Evolutionary conservation across 1,140 invertebrate genomes (phyloP), one percentile per base, ranked within the genome.

Genomic region (Nebria ingens): DNA sequence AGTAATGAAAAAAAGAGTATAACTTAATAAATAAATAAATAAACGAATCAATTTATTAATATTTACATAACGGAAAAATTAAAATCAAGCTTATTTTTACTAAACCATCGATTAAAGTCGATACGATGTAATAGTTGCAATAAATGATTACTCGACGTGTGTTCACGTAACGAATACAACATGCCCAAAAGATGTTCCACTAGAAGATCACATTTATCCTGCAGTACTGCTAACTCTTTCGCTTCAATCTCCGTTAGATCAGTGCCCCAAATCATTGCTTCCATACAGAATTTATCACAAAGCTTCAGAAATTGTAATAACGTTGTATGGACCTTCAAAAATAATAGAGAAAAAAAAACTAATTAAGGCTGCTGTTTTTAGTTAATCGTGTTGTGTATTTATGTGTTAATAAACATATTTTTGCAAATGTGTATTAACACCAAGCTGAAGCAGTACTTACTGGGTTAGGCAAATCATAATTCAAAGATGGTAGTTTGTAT

Each of bases 101-200:
- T 86, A 56, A 86, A 85, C 84, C 85, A 89, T 55, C 80, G 74
- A 66, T 87, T 89, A 58, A 83, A 89, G 69, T 89, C 85, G 19
- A 88, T 72, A 56, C 85, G 73, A 66, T 87, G 74, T 3, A 89
- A 67, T 29, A 89, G 70, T 59, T 86, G 80, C 22, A 83, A 78
- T 21, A 87, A 72, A 65, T 84, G 80, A 53, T 79, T 77, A 9
- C 83, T 83, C 60, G 79, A 82, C 0, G 82, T 76, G 61, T 82
- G 79, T 50, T 79, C 74, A 53, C 82, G 74, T 21, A 85, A 67
- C 54, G 76, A 78, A 20, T 80, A 79, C 19, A 89, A 67, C 23
- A 81, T 67, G 59, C 79, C 73, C 58, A 83, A 74, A 55, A 84
- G 64, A 55, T 76, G 74, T 56, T 77, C 76, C 15, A 83, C 77